These are phyloP conservation scores for Alaudala cheleensis DNA, from an alignment of 2,113 vertebrate species.

Conservation along the genomic window DNA sequence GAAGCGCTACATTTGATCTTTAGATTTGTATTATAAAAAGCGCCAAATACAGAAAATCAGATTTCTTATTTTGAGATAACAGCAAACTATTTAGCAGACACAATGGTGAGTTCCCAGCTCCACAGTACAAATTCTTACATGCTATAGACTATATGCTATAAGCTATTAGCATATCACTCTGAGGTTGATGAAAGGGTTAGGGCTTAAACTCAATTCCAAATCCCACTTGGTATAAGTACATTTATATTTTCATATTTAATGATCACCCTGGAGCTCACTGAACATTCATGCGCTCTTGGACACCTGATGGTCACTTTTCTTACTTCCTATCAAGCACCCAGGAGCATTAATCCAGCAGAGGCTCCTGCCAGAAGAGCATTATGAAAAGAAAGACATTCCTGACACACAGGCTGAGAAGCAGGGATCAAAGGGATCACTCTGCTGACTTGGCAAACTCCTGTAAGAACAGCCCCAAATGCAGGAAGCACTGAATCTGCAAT, in stretches of 20 bases:
- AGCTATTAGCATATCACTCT: neutral
- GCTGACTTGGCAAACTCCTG: neutral
- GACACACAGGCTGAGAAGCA: neutral
- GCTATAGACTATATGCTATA: neutral
- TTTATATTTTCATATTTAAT: neutral
- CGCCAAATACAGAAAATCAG: neutral
- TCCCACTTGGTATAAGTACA: neutral
- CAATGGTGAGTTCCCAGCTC: neutral
- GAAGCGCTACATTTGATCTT: neutral
- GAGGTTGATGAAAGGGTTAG: neutral
- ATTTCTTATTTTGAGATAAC: neutral
- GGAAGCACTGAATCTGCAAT: neutral
- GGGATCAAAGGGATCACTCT: neutral
- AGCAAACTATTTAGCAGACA: neutral
- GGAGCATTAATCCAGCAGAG: neutral
- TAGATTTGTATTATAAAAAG: neutral
- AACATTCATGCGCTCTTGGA: neutral
- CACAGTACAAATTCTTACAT: neutral
- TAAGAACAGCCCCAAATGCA: slow-evolving; percentile 2
- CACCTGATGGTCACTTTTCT: neutral
- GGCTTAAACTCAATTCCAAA: neutral
- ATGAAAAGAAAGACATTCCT: neutral
- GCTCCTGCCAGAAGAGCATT: neutral
- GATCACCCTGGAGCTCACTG: neutral
- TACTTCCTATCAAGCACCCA: neutral